Conservation (phyloP, 2,888 invertebrate species). For the Erebia ligea region DNA sequence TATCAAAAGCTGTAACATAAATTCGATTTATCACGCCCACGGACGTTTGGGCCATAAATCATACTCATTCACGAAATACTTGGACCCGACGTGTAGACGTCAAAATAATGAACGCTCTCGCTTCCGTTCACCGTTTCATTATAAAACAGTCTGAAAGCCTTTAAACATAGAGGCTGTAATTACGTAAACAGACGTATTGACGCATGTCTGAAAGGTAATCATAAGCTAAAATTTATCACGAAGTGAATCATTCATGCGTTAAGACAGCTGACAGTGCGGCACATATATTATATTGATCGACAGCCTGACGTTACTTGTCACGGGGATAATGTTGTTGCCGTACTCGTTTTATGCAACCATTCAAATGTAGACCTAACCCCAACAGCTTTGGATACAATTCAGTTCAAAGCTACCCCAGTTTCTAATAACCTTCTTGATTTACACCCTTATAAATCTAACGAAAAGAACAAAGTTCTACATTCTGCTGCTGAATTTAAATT, state of each 20-base stretch:
- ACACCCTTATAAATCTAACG: slow-evolving; percentile 65
- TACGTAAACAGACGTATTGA: slow-evolving; percentile 81
- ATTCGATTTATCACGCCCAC: slow-evolving; percentile 69
- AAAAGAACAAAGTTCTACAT: slow-evolving; percentile 75
- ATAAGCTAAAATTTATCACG: slow-evolving; percentile 83
- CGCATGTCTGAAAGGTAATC: slow-evolving; percentile 81
- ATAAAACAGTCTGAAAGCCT: slow-evolving; percentile 69
- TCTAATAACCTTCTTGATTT: slow-evolving; percentile 58
- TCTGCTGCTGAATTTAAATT: slow-evolving; percentile 51
- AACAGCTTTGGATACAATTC: slow-evolving; percentile 43
- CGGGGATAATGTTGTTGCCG: slow-evolving; percentile 81
- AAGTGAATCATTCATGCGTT: slow-evolving; percentile 82
- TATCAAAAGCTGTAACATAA: slow-evolving; percentile 55
- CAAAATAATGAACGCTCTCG: slow-evolving; percentile 62
- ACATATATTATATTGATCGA: slow-evolving; percentile 83
- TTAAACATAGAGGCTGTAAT: slow-evolving; percentile 71
- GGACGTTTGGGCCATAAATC: slow-evolving; percentile 69
- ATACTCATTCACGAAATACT: slow-evolving; percentile 64
- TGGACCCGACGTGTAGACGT: slow-evolving; percentile 58
- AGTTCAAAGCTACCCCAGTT: slow-evolving; percentile 27
- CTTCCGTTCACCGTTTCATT: slow-evolving; percentile 65
- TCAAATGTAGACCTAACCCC: slow-evolving; percentile 45
- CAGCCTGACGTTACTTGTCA: slow-evolving; percentile 81
- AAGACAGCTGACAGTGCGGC: slow-evolving; percentile 81
- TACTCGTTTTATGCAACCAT: slow-evolving; percentile 49